These are phyloP conservation scores for Periphyllus acericola DNA, from an alignment of 2,888 invertebrate species.

Conservation along the genomic window DNA sequence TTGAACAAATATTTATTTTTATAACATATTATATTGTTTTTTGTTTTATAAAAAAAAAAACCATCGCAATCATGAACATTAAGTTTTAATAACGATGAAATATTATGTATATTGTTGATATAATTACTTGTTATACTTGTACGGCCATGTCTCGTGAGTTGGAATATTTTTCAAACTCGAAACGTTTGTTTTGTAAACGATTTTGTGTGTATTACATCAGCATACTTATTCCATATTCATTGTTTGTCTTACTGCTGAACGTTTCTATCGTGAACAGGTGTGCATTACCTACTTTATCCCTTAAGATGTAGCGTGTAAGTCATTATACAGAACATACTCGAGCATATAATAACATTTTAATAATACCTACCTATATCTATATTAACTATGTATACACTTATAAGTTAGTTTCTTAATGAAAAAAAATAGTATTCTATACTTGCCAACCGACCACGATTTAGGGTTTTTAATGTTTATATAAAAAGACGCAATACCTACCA, in stretches of 20 bases:
- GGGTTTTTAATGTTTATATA: background rate
- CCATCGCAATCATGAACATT: background rate
- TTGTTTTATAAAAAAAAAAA: background rate
- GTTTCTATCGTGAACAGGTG: background rate
- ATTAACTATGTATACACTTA: too few relatives aligned
- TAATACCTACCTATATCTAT: background rate
- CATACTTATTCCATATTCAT: background rate
- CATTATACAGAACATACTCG: background rate
- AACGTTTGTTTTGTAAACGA: background rate
- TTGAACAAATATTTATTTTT: constrained; percentile 27
- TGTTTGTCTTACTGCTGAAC: background rate
- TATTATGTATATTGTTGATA: background rate
- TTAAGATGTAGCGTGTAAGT: background rate
- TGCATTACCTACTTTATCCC: background rate
- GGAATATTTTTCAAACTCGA: background rate
- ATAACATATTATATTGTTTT: background rate
- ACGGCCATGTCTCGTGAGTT: background rate
- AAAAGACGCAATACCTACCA: background rate
- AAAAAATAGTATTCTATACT: background rate
- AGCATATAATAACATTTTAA: background rate
- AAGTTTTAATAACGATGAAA: constrained; percentile 6
- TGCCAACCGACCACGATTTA: background rate
- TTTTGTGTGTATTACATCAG: background rate
- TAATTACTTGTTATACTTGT: background rate
- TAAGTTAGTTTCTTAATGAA: too few relatives aligned